Base-by-base conservation (phyloP, 1,140 invertebrate genomes). In the Caenorhabditis latens region DNA sequence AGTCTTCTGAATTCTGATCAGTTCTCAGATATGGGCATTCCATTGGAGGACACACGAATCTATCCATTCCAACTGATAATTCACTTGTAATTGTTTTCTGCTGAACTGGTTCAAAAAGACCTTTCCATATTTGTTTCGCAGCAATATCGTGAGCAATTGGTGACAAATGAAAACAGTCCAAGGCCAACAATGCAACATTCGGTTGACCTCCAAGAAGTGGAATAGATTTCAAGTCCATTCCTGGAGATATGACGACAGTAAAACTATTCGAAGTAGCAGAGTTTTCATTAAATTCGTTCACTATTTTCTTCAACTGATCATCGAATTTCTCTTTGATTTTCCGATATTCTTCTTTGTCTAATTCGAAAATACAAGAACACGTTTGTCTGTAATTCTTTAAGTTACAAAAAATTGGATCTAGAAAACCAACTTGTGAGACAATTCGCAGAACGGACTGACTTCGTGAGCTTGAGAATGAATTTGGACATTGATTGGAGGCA, bases 91-190 rank as follows among this genome's bases (percentile, higher is more conserved):
- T 11, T 6, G 53, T 40, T 63, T 79, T 71, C 13, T 24, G 0
- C 14, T 50, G 11, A 24, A 75, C 50, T 42, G 63, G 63, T 48
- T 85, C 65, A 24, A 85, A 85, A 3, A 85, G 50, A 43, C 63
- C 63, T 75, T 48, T 71, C 84, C 84, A 85, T 16, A 85, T 55
- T 42, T 71, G 84, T 50, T 85, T 85, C 11, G 84, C 84, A 14
- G 67, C 84, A 21, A 85, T 57, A 58, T 85, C 84, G n/a, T 53
- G 50, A 24, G 84, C 67, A 65, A 85, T 85, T 16, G 50, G 19
- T 2, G 84, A 85, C 2, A 85, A 40, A 63, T 85, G 84, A 43
- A 85, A 85, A 32, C 84, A 85, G 43, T 85, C 84, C 19, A 85
- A 53, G 16, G 84, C 84, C 63, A 63, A n/a, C 14, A 85, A 57